A percentile compares a stretch with the other conserved stretches of the same genome.
Evolutionary conservation across 2,888 invertebrate species (phyloP).

Genomic region (Euspilapteryx auroguttella): DNA sequence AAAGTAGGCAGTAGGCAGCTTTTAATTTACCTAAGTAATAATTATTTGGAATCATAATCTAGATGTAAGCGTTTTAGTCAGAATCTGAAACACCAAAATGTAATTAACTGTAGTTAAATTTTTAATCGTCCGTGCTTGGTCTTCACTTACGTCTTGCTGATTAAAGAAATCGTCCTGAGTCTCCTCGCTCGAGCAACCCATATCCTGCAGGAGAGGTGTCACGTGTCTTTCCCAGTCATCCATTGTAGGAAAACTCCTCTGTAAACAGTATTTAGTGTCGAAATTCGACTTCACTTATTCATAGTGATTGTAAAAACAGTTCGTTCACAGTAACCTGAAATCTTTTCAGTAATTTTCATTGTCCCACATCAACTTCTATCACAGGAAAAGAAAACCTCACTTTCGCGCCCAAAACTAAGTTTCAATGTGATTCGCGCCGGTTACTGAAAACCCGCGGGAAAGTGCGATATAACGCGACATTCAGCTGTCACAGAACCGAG

Average conservation of each 20-base stretch:
- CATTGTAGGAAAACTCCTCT: conserved; percentile 25
- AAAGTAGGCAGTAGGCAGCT: too few relatives aligned
- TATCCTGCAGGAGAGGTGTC: conserved; percentile 60
- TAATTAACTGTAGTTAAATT: too few relatives aligned
- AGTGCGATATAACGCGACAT: conserved; percentile 45
- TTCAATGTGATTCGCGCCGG: conserved; percentile 28
- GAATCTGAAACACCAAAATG: too few relatives aligned
- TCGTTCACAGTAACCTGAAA: conserved; percentile 25
- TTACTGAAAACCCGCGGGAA: conserved; percentile 23
- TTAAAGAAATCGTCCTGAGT: conserved; percentile 62
- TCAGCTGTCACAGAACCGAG: conserved; percentile 42
- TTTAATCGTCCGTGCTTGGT: too few relatives aligned
- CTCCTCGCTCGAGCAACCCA: conserved; percentile 56
- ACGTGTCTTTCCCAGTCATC: conserved; percentile 66
- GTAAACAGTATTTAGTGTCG: conserved; percentile 20
- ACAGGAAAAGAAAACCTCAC: too few relatives aligned
- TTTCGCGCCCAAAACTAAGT: conserved; percentile 54
- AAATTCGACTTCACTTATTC: conserved; percentile 29
- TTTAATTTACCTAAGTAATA: too few relatives aligned
- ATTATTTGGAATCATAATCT: too few relatives aligned
- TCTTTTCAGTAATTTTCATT: conserved; percentile 21
- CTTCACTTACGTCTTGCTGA: conserved; percentile 64
- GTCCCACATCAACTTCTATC: too few relatives aligned
- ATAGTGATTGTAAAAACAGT: conserved; percentile 14
- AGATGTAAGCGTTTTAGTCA: too few relatives aligned